Percentiles rank a stretch among this genome's conserved stretches.
phyloP scores from a whole-genome alignment of 1,140 invertebrate genomes.

The Lordiphosa clarofinis region DNA sequence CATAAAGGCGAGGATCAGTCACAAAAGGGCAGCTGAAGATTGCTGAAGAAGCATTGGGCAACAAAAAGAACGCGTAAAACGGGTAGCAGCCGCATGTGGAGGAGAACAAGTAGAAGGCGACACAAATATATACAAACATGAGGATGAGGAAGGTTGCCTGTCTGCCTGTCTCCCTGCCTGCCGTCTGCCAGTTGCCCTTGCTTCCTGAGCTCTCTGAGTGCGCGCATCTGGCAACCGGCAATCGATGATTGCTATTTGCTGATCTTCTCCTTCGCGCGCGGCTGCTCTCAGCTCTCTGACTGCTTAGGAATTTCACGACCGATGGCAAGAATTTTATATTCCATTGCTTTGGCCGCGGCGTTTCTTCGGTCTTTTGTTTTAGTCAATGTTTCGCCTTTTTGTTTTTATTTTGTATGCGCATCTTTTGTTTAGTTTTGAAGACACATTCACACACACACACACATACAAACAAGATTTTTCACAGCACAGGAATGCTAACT shows the following conservation, averaged over 20 bases:
- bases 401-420: slow-evolving; percentile 57
- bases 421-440: slow-evolving; percentile 70
- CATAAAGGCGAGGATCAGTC: slow-evolving; percentile 57
- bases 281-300: slow-evolving; percentile 14
- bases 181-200: slow-evolving; percentile 5
- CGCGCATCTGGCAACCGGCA: slow-evolving; percentile 44
- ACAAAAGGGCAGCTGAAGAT: slow-evolving; percentile 51
- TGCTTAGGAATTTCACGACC: slow-evolving; percentile 70
- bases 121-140: slow-evolving; percentile 27
- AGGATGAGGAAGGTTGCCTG: slow-evolving; percentile 6
- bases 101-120: slow-evolving; percentile 33
- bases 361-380: slow-evolving; percentile 69
- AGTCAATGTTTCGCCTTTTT: slow-evolving; percentile 55
- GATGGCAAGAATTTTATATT: slow-evolving; percentile 75
- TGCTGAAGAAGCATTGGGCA: slow-evolving; percentile 24
- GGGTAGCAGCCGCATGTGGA: slow-evolving; percentile 45
- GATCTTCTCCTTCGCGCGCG: slow-evolving; percentile 22
- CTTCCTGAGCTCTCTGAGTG: slow-evolving; percentile 17
- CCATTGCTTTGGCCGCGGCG: slow-evolving; percentile 55
- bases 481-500: slow-evolving; percentile 46
- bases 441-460: slow-evolving; percentile 29
- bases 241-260: slow-evolving; percentile 15
- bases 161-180: slow-evolving; percentile 1
- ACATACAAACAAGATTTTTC: slow-evolving; percentile 22
- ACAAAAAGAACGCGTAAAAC: slow-evolving; percentile 71